These are phyloP conservation scores for Dasyprocta punctata DNA, from an alignment of 2,113 vertebrate species.

Conservation along the genomic window DNA sequence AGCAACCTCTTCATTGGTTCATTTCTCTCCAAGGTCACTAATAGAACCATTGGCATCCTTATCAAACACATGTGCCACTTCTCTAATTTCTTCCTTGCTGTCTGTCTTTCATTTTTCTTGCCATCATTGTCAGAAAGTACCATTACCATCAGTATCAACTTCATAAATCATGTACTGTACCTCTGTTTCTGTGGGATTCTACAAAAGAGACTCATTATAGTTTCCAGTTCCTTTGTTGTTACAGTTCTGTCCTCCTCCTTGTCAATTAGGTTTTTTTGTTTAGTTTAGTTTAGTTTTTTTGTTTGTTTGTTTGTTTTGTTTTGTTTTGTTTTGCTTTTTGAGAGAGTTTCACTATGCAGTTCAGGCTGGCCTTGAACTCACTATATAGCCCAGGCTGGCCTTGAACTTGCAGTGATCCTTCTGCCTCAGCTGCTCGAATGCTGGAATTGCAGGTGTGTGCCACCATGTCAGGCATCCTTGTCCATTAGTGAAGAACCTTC, in stretches of 20 bases:
- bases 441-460: background rate
- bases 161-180: background rate
- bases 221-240: background rate
- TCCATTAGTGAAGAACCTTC: background rate
- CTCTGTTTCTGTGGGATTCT: background rate
- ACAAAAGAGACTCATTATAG: background rate
- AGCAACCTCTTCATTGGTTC: background rate
- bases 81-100: background rate
- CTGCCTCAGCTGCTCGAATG: background rate
- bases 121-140: background rate
- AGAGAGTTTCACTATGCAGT: background rate
- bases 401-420: background rate
- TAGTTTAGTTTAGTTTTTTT: too few relatives aligned
- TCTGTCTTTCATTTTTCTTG: background rate
- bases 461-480: background rate
- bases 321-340: background rate
- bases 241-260: background rate
- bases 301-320: background rate
- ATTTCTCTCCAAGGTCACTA: background rate
- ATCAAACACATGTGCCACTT: background rate
- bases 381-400: too few relatives aligned
- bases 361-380: background rate
- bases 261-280: background rate
- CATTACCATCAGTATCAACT: background rate
- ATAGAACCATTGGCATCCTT: background rate